phyloP scores from a whole-genome alignment of 2,113 vertebrate genomes.

The Carassius gibelio region DNA sequence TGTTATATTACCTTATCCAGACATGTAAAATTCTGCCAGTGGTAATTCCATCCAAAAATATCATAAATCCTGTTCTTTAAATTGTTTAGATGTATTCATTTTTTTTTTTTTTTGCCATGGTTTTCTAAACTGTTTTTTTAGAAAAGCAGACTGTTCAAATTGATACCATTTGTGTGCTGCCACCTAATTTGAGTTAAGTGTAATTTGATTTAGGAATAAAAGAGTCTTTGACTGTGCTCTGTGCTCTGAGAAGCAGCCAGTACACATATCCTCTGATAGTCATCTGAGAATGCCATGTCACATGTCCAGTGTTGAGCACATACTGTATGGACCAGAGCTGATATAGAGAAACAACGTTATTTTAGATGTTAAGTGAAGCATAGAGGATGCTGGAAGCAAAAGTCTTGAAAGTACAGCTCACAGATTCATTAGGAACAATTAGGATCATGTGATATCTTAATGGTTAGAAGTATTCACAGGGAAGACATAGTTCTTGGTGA shows the following conservation, averaged over 20 bases:
- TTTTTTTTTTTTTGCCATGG: background rate
- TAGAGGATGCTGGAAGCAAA: background rate
- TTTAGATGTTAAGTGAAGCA: constrained; percentile 4
- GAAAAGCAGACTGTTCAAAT: constrained; percentile 30
- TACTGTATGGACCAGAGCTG: background rate
- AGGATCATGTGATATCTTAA: constrained; percentile 24
- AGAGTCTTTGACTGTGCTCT: constrained; percentile 45
- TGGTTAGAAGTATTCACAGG: constrained; percentile 9
- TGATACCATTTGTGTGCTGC: constrained; percentile 36
- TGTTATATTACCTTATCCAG: background rate
- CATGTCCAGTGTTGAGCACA: constrained; percentile 37
- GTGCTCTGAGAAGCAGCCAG: constrained; percentile 33
- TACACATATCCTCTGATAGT: constrained; percentile 48
- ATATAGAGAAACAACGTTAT: constrained; percentile 4
- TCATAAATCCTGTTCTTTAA: background rate
- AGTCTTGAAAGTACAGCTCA: background rate
- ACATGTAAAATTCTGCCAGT: background rate
- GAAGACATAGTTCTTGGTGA: background rate
- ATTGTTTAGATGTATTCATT: background rate
- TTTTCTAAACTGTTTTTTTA: constrained; percentile 27
- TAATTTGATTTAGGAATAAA: constrained; percentile 60
- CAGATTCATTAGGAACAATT: constrained; percentile 1
- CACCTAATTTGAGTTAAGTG: constrained; percentile 55
- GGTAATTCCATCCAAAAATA: background rate
- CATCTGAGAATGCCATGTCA: constrained; percentile 55